Base-by-base conservation (phyloP, 2,888 invertebrate genomes). In the Synergus umbraculus region DNA sequence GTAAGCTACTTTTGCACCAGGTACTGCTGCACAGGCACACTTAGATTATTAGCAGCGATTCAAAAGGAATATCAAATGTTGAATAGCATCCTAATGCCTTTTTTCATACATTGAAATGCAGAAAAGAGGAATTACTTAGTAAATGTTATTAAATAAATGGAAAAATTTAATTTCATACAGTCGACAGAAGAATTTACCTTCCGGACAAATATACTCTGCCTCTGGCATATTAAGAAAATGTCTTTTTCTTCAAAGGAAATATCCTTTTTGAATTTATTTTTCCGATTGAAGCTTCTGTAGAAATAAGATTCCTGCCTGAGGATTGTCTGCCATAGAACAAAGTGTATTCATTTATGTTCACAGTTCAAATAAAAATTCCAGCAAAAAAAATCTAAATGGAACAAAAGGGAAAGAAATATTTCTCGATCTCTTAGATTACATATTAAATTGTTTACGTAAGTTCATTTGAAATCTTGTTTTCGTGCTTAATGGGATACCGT, bases 1-100 rank as follows among this genome's bases (percentile, higher is more conserved):
- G 29, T 63, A 63, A 63, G 63, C 63, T 29, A 29, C 22, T 63
- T 63, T 63, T 63, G 29, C 29, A 63, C 22, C 60, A 60, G 60
- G 60, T 18, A 22, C 4, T 60, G 60, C 60, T 60, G 22, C 22
- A 60, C n/a, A 60, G 22, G 22, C 22, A n/a, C 60, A 18, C 22
- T 60, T 60, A 60, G 29, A 29, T 29, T 4, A 60, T 13, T 29
- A 29, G 29, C 29, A 29, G 18, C 63, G 22, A 63, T 63, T 63
- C 22, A 29, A 63, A 63, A 29, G 29, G 13, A 63, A 63, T 63
- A 63, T 63, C 63, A 22, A 63, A 63, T 4, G 5, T 63, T 29
- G 13, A 29, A 63, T 29, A 22, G 63, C 10, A 10, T 63, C 63
- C 29, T 22, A 22, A 1, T 4, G 13, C 1, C 22, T 1, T 13